phyloP scores from a whole-genome alignment of 2,888 invertebrate genomes.

The Biston betularia region DNA sequence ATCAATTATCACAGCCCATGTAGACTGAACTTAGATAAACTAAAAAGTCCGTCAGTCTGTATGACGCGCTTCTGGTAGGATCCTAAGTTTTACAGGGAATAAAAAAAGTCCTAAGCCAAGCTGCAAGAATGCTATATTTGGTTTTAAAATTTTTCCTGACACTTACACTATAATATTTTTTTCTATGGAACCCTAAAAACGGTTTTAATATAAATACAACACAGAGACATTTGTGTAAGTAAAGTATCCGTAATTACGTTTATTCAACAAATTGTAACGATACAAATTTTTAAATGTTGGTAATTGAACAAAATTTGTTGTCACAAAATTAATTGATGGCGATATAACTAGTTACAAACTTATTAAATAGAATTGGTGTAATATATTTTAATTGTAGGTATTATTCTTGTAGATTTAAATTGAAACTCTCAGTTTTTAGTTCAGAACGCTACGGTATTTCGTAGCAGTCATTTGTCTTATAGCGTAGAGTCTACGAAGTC shows the following conservation, averaged over 20 bases:
- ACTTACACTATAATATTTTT: no score
- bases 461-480: constrained; percentile 27
- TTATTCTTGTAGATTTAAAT: neutral
- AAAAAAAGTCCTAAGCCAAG: no score
- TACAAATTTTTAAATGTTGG: constrained; percentile 26
- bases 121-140: no score
- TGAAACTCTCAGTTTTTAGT: neutral
- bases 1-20: no score
- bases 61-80: no score
- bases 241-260: neutral
- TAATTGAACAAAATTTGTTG: constrained; percentile 36
- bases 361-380: neutral
- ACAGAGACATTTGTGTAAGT: neutral
- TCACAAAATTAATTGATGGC: constrained; percentile 22
- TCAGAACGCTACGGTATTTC: neutral
- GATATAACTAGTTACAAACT: neutral
- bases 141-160: no score
- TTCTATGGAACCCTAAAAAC: no score
- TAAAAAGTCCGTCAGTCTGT: no score
- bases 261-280: constrained; percentile 19
- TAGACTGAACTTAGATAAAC: no score
- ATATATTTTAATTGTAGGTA: neutral
- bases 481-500: constrained; percentile 7
- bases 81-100: no score
- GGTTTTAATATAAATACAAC: neutral